phyloP scores from a whole-genome alignment of 2,113 vertebrate genomes.

The Glareola pratincola region DNA sequence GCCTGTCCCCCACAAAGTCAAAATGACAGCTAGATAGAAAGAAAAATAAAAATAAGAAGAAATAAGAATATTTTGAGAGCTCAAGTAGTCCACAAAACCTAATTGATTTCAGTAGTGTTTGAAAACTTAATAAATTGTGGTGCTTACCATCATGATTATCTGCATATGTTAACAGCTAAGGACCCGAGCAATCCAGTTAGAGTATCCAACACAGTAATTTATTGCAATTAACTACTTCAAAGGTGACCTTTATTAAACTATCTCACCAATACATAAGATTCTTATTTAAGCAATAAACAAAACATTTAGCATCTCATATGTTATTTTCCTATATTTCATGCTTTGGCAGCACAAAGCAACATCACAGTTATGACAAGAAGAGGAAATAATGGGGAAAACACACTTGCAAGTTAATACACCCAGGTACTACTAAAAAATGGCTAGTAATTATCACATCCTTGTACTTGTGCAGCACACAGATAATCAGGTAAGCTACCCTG shows the following conservation, averaged over 20 bases:
- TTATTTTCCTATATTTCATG: neutral
- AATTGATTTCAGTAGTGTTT: conserved; percentile 15
- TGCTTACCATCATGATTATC: neutral
- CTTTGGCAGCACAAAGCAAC: neutral
- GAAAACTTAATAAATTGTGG: conserved; percentile 38
- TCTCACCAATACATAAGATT: neutral
- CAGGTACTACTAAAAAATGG: neutral
- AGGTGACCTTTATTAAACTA: conserved; percentile 40
- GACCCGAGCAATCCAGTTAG: conserved; percentile 14
- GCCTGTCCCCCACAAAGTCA: neutral
- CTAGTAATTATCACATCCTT: neutral
- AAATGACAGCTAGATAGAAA: neutral
- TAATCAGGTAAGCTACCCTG: fast-evolving
- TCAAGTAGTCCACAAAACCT: neutral
- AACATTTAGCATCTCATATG: neutral
- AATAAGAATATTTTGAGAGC: neutral
- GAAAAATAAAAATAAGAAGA: neutral
- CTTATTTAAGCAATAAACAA: neutral
- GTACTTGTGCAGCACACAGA: neutral
- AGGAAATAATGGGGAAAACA: neutral
- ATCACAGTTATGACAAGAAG: neutral
- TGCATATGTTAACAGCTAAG: neutral
- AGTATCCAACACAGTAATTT: conserved; percentile 29
- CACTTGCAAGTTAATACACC: neutral
- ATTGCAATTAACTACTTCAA: conserved; percentile 48